Evolutionary conservation across 2,888 invertebrate genomes (phyloP).

Genomic region (Romanomermis culicivorax): DNA sequence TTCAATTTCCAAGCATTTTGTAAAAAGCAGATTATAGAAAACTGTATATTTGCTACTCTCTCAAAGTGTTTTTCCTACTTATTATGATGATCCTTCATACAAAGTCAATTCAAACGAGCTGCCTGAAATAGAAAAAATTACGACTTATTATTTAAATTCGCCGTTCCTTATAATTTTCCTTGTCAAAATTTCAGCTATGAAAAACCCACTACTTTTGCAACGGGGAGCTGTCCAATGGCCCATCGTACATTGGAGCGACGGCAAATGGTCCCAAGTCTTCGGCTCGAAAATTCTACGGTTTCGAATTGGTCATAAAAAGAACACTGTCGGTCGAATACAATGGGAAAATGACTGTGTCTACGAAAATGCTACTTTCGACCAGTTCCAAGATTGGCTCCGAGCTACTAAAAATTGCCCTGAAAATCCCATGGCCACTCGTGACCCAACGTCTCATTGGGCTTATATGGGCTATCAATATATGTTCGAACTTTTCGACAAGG

Average conservation of each 20-base stretch:
- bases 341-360: constrained; percentile 54
- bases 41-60: no score
- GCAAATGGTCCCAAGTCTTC: neutral
- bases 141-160: no score
- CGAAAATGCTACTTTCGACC: constrained; percentile 40
- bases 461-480: constrained; percentile 69
- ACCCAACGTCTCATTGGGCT: constrained; percentile 37
- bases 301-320: constrained; percentile 1
- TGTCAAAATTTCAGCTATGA: no score
- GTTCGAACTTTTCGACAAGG: constrained; percentile 41
- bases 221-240: neutral
- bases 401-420: neutral
- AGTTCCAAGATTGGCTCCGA: constrained; percentile 38
- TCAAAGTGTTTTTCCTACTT: no score
- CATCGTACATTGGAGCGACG: neutral
- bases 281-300: neutral
- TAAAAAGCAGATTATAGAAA: no score
- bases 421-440: neutral
- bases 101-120: no score
- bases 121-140: no score
- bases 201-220: neutral
- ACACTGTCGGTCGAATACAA: neutral
- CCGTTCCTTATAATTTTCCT: no score
- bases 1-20: no score
- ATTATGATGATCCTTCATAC: no score